These are phyloP conservation scores for Salmo trutta DNA, from an alignment of 2,797 vertebrate species.

Conservation along the genomic window DNA sequence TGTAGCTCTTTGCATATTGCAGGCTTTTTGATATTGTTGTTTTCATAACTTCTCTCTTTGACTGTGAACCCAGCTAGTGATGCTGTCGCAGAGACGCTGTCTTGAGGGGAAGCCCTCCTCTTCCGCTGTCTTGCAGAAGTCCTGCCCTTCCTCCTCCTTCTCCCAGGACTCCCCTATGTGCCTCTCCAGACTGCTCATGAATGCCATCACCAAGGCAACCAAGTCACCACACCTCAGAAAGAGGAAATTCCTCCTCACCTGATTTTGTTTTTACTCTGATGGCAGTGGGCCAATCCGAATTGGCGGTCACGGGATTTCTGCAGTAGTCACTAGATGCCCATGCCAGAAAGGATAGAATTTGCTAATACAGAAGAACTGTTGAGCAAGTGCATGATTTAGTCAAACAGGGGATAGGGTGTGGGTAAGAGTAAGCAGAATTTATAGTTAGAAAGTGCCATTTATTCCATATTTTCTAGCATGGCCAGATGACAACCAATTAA, in stretches of 20 bases:
- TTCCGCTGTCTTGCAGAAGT: constrained; percentile 38
- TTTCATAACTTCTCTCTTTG: constrained; percentile 13
- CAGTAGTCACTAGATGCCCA: neutral
- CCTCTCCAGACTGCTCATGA: constrained; percentile 55
- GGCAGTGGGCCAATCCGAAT: neutral
- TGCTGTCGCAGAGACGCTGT: constrained; percentile 45
- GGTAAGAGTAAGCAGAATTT: neutral
- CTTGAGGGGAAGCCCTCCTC: neutral
- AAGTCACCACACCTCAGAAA: constrained; percentile 31
- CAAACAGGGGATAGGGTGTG: neutral
- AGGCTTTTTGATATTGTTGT: neutral
- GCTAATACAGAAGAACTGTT: neutral
- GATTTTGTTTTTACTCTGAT: constrained; percentile 18
- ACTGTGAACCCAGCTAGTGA: constrained; percentile 54
- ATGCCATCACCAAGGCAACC: constrained; percentile 55
- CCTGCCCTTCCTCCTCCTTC: constrained; percentile 47
- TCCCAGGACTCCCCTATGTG: constrained; percentile 44
- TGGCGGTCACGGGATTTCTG: neutral
- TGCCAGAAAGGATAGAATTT: neutral
- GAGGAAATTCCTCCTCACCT: constrained; percentile 66
- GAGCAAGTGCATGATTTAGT: neutral
- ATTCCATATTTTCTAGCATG: no score
- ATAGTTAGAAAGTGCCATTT: neutral
- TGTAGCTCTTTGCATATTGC: no score
- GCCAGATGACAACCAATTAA: no score